Base-by-base conservation (phyloP, 2,888 invertebrate species). In the Thereva unica region DNA sequence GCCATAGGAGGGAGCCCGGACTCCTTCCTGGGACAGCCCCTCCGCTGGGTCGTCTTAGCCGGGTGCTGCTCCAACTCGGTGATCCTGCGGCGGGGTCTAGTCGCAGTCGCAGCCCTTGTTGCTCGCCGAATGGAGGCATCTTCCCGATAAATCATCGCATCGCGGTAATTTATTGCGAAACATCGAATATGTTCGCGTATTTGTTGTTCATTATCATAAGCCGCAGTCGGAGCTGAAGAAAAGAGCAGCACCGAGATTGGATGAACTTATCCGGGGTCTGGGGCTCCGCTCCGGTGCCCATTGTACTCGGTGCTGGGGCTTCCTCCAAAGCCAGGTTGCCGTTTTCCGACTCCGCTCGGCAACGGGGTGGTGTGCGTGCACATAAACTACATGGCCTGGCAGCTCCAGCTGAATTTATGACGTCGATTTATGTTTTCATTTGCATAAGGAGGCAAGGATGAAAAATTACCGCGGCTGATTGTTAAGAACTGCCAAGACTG, bases 91-190 rank as follows among this genome's bases (percentile, higher is more conserved):
- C 41, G 9, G 41, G 40, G 52, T 37, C 10, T 7, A 23, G 41
- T 34, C 10, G 53, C 23, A n/a, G 34, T 42, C 64, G 44, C 37
- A 34, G 50, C n/a, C 3, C 38, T 47, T 23, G 53, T 53, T 35
- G 52, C 42, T 63, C 38, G 35, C 44, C 49, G 56, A 49, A 41
- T 42, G 54, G 64, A 64, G 50, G 63, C 56, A 52, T 53, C 57
- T 67, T 64, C 52, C 52, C 56, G 23, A 68, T 68, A 68, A 68
- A 68, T 66, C 68, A 66, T 68, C 52, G 50, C 56, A 68, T 68
- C 57, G 57, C 61, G 35, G 57, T 56, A 63, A 68, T 68, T 68
- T 68, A 68, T 68, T 63, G 68, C 66, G 66, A 66, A 63, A 61
- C 56, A 68, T 68, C 66, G 68, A 68, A 68, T 68, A 68, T 61